Conservation (phyloP, 2,113 vertebrate genomes). For the Hydrolagus affinis region DNA sequence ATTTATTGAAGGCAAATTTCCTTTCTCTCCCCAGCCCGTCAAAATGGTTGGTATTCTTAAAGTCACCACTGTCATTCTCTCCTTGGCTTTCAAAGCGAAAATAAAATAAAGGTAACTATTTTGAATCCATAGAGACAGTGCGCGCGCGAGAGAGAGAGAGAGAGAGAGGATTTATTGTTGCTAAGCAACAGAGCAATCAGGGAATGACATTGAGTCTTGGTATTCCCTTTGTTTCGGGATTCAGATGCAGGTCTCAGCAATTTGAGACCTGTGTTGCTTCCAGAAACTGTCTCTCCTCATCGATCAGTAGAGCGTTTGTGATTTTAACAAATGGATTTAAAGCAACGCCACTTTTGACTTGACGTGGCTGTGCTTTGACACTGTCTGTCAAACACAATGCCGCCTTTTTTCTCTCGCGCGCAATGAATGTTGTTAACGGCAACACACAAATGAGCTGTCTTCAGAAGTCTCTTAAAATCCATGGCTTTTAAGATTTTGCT, state of each 20-base stretch:
- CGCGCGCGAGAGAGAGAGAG: too few relatives aligned
- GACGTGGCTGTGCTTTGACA: not conserved
- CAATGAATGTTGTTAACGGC: not conserved
- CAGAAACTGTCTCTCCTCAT: slow-evolving; percentile 17
- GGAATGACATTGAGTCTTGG: slow-evolving; percentile 15
- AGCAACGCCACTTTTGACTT: not conserved
- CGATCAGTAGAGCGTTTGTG: not conserved
- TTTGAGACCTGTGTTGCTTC: not conserved
- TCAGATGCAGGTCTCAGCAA: slow-evolving; percentile 14
- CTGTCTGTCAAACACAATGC: not conserved
- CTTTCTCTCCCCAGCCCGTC: not conserved
- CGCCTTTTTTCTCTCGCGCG: too few relatives aligned
- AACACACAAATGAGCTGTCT: not conserved
- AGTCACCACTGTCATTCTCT: slow-evolving; percentile 16
- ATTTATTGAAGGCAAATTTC: slow-evolving; percentile 21
- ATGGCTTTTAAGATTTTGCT: not conserved
- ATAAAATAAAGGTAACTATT: slow-evolving; percentile 23
- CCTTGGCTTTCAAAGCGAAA: slow-evolving; percentile 6
- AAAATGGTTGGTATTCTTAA: slow-evolving; percentile 1
- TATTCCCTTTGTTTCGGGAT: not conserved
- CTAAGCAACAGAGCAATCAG: slow-evolving; percentile 20
- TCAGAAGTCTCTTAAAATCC: not conserved
- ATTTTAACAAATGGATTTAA: slow-evolving; percentile 11
- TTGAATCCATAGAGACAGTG: not conserved
- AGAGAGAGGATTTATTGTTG: slow-evolving; percentile 13